Evolutionary conservation across 1,140 invertebrate species (phyloP), one percentile per base, ranked within the genome.

Genomic region (Choristoneura fumiferana): DNA sequence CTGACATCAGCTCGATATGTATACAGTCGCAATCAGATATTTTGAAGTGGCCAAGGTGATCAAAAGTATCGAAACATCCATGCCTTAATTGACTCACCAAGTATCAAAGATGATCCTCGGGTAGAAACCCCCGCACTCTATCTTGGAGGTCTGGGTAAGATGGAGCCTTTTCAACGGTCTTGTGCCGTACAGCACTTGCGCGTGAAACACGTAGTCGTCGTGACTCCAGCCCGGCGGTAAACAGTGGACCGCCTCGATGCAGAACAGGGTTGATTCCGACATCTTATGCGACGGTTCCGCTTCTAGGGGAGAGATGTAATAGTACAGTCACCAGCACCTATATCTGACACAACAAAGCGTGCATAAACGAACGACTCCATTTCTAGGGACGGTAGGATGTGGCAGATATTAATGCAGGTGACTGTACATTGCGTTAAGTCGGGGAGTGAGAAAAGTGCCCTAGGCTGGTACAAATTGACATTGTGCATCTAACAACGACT

Each of bases 161-260:
- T 94, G 92, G 0, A 93, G 90, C 58, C 93, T 91, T 15, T 94
- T 94, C 14, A 97, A 90, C 8, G 94, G 93, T 45, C 95, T 90
- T 0, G 95, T 96, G 5, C 97, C 97, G 85, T 98, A 94, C 81
- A 95, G 97, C 40, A 98, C 92, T 77, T 97, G 95, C 22, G 94
- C 95, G 43, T 93, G 93, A 8, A 98, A 92, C 55, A 95, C 91
- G 73, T 96, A 98, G 73, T 96, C 94, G 70, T 97, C 95, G 83
- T 95, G 95, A 59, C 92, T 92, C 96, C 96, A 98, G 34, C 93
- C 91, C 1, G 89, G 84, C 8, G 94, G 93, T 17, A 97, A 87
- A 62, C 96, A 91, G 84, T 98, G 96, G 14, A 98, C 90, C 38
- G 95, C 94, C 52, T 95, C 95, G 36, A 98, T 92, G 74, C 95